Base-by-base conservation (phyloP, 2,113 vertebrate genomes). In the Aegotheles bennettii region DNA sequence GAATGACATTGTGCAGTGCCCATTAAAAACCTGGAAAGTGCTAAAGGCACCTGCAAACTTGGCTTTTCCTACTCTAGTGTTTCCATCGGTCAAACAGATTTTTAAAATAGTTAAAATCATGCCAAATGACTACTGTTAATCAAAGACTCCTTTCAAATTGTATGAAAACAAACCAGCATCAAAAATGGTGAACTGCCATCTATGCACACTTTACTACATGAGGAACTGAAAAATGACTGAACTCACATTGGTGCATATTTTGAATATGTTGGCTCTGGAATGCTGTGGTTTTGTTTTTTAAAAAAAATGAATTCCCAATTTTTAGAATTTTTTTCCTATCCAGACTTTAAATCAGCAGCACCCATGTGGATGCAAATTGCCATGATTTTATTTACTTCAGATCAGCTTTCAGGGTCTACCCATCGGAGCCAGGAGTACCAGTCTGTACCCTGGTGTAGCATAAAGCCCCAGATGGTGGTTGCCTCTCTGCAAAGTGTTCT, bases 391-490 rank as follows among this genome's bases (percentile, higher is more conserved):
- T 50, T 88, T 70, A n/a, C n/a, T 65, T 79, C 26, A 61, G 11
- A 40, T 38, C 56, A 78, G 42, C 20, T 80, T 86, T 63, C 40
- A 87, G 61, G 60, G 81, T 25, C 13, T 9, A 29, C 36, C 69
- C n/a, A 16, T 13, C 63, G 33, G 50, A 86, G 74, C 75, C 42
- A 61, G 74, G 61, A 71, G 64, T 25, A 53, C 48, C 12, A 3
- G n/a, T 87, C 43, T 57, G 59, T 77, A 89, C 53, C 78, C 69
- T 14, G 8, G 8, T 26, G 90, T 33, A 69, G 73, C 84, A 90
- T 38, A 74, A 90, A 87, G 80, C 53, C 86, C 82, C 87, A 96
- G 91, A 92, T 97, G 96, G 97, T 68, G 95, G 71, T 80, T 96
- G 92, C 82, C 83, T 90, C 84, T 84, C 84, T 94, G 94, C 54